Evolutionary conservation across 2,888 invertebrate genomes (phyloP).

Genomic region (Chydorus sphaericus): DNA sequence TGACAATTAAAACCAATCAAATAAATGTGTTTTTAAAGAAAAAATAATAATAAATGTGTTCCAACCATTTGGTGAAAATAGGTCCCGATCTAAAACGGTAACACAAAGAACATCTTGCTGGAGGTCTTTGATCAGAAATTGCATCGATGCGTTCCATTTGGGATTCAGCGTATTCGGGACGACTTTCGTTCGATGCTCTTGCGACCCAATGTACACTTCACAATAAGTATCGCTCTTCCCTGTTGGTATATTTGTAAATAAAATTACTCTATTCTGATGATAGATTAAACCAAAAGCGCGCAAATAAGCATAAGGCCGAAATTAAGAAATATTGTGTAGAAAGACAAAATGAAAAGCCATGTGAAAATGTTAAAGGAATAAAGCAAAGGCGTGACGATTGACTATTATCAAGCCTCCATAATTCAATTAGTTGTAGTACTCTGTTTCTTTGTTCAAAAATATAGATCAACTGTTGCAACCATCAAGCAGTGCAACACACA

Average conservation of each 20-base stretch:
- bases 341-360: too few relatives aligned
- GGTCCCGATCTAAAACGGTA: constrained; percentile 51
- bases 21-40: background rate
- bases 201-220: constrained; percentile 54
- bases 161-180: constrained; percentile 44
- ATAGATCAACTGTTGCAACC: too few relatives aligned
- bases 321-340: background rate
- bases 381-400: too few relatives aligned
- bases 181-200: constrained; percentile 48
- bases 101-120: constrained; percentile 51
- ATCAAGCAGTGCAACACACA: too few relatives aligned
- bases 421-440: too few relatives aligned
- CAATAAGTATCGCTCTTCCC: constrained; percentile 56
- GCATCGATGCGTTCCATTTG: constrained; percentile 60
- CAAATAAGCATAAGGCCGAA: background rate
- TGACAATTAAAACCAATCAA: constrained; percentile 1
- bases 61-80: constrained; percentile 56
- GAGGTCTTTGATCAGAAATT: constrained; percentile 53
- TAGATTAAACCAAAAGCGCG: background rate
- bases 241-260: constrained; percentile 23
- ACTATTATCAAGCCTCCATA: too few relatives aligned
- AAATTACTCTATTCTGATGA: background rate
- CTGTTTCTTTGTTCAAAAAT: too few relatives aligned
- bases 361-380: too few relatives aligned
- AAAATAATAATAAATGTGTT: constrained; percentile 6